Evolutionary conservation across 2,888 invertebrate species (phyloP).

Genomic region (Athripsodes cinereus): DNA sequence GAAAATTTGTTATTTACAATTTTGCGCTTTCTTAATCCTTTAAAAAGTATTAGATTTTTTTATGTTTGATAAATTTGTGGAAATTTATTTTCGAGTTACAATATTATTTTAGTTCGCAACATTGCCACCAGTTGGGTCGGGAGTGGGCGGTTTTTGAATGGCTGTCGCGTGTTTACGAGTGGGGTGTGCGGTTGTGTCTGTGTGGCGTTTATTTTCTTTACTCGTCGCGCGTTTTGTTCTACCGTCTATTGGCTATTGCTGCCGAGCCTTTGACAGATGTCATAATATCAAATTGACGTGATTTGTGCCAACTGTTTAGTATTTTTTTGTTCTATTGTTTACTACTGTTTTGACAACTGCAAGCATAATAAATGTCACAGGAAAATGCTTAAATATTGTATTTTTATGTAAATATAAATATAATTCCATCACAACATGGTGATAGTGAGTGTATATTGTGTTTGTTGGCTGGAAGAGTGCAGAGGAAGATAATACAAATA

Average conservation of each 20-base stretch:
- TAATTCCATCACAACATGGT: slow-evolving; percentile 16
- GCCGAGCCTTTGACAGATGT: slow-evolving; percentile 22
- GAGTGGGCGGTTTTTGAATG: slow-evolving; percentile 8
- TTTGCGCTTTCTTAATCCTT: too few species aligned
- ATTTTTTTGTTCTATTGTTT: background rate
- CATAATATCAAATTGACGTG: slow-evolving; percentile 5
- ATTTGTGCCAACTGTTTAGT: background rate
- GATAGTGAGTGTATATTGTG: slow-evolving; percentile 17
- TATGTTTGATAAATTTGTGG: too few species aligned
- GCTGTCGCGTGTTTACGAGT: slow-evolving; percentile 13
- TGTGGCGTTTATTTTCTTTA: background rate
- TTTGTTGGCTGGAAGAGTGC: slow-evolving; percentile 12
- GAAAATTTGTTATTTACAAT: too few species aligned
- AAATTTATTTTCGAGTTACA: too few species aligned
- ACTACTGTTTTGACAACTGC: background rate
- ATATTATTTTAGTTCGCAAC: background rate
- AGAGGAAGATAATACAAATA: slow-evolving; percentile 14
- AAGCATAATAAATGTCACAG: background rate
- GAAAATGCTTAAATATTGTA: slow-evolving; percentile 11
- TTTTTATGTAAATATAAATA: slow-evolving; percentile 12
- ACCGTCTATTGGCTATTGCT: background rate
- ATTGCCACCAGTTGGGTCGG: background rate
- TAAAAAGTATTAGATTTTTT: too few species aligned
- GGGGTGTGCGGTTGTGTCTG: slow-evolving; percentile 14
- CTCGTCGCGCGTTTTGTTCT: background rate